phyloP scores from a whole-genome alignment of 1,140 invertebrate genomes.

The Metopolophium dirhodum region DNA sequence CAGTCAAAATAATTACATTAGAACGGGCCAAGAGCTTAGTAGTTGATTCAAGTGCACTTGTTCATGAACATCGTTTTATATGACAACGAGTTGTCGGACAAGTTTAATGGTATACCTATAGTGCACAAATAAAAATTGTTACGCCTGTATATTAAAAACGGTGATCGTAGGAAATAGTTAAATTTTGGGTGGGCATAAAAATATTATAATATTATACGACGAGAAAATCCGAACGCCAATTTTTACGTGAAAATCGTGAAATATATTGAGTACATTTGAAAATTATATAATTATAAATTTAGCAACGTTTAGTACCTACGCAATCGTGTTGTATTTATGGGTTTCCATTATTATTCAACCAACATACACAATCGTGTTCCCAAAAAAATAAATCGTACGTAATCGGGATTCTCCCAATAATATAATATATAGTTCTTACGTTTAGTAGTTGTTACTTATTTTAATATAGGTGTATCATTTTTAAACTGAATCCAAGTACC shows the following conservation, averaged over 20 bases:
- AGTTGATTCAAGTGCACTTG: neutral
- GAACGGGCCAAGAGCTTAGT: neutral
- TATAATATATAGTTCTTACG: neutral
- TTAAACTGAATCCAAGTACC: neutral
- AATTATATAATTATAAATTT: neutral
- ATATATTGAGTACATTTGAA: too few relatives aligned
- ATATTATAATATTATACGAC: too few relatives aligned
- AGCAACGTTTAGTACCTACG: neutral
- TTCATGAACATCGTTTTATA: too few relatives aligned
- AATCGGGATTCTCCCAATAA: neutral
- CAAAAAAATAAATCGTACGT: too few relatives aligned
- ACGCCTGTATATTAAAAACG: neutral
- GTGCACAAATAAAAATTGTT: neutral
- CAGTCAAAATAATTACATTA: neutral
- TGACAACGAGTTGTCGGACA: too few relatives aligned
- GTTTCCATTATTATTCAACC: neutral
- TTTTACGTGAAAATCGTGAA: neutral
- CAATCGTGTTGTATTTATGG: neutral
- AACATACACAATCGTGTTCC: neutral
- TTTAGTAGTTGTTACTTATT: neutral
- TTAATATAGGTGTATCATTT: neutral
- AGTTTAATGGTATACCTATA: too few relatives aligned
- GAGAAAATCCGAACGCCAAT: too few relatives aligned
- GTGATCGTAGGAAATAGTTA: neutral
- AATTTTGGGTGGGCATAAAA: neutral